These are phyloP conservation scores for Trachelus stipa DNA, from an alignment of 2,888 invertebrate species.

Conservation along the genomic window DNA sequence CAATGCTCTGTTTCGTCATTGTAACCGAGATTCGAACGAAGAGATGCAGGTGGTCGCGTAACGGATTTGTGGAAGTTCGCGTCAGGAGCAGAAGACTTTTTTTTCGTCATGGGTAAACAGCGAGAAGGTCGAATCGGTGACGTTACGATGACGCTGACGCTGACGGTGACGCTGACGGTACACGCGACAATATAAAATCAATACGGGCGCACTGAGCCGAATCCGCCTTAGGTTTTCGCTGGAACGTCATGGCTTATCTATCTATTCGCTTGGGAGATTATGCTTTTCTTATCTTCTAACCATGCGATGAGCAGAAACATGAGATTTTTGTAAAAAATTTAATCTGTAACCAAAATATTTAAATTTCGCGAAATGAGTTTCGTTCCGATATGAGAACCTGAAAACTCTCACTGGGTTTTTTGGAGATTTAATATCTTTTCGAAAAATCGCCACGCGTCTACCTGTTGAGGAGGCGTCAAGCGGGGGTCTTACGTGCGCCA, in stretches of 20 bases:
- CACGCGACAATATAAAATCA: neutral
- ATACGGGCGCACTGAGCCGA: neutral
- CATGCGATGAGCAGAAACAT: neutral
- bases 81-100: neutral
- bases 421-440: neutral
- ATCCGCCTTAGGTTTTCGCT: neutral
- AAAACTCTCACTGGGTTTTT: neutral
- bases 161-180: neutral
- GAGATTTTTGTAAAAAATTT: neutral
- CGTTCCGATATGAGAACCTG: neutral
- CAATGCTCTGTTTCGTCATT: neutral
- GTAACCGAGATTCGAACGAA: neutral
- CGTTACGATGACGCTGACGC: neutral
- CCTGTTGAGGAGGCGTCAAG: neutral
- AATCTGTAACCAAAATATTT: neutral
- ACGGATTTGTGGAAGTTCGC: neutral
- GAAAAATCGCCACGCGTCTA: neutral
- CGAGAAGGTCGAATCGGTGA: neutral
- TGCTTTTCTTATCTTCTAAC: neutral
- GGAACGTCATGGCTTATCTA: neutral
- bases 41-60: neutral
- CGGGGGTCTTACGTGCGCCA: neutral
- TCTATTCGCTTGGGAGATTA: neutral
- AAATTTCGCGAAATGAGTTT: too few relatives aligned
- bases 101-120: neutral